Evolutionary conservation across 2,113 vertebrate species (phyloP), one percentile per base, ranked within the genome.

Genomic region (Grammatotria lemairii): DNA sequence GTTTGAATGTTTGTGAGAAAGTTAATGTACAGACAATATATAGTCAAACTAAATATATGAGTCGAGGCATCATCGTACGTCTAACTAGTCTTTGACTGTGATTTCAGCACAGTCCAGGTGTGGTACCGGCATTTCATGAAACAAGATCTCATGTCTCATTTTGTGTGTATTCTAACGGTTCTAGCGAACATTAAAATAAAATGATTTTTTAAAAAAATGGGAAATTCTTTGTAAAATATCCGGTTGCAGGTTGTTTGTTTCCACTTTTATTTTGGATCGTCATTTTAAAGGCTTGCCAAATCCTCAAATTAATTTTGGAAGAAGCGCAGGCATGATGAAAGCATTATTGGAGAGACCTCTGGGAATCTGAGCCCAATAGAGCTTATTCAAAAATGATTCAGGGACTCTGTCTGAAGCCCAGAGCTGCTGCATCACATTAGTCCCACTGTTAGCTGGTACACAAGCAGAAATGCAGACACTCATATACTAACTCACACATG

Each of bases 301-400:
- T 58, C 70, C 68, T 81, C 47, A 84, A 54, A 89, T 91, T 88
- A n/a, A 89, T 89, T 84, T 91, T 86, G 82, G 65, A 35, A 87
- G 68, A 89, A 82, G 60, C 9, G 75, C 73, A 68, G 49, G 80
- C 83, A 80, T 60, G 68, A 54, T 68, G 70, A 73, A 80, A 81
- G 85, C 86, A 90, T 87, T 89, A 90, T 57, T 49, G 79, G 47
- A 57, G 19, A 86, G 84, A 89, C 89, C 84, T 87, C 68, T 83
- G 85, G 84, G 90, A 92, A 81, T 88, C 19, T 49, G 63, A 80
- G 45, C 51, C 83, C 88, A 58, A 79, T 42, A 79, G 80, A 54
- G 87, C 73, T 91, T 78, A 89, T 93, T 92, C 65, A 86, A 86
- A 78, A 93, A 89, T 89, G 70, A 94, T 89, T 91, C 68, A 57